Percentiles rank a stretch among this genome's conserved stretches.
Evolutionary conservation across 2,113 vertebrate species (phyloP).

Genomic region (Uria lomvia): DNA sequence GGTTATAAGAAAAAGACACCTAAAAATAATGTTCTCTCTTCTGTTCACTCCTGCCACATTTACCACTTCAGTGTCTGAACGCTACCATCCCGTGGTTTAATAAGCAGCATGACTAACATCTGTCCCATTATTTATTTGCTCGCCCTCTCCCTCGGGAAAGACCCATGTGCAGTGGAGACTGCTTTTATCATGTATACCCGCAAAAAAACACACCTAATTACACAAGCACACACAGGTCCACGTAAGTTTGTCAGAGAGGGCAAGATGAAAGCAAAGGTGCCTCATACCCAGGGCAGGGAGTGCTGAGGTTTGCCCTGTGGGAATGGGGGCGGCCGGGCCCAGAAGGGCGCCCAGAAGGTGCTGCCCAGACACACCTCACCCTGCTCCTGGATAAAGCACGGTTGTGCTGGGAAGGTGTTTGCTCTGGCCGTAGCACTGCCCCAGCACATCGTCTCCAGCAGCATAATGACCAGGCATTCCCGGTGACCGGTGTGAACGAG

Average conservation of each 20-base stretch:
- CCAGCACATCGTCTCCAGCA: accelerated
- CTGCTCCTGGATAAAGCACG: neutral
- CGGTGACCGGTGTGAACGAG: too few relatives aligned
- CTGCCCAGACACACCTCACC: neutral
- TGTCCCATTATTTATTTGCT: neutral
- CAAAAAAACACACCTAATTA: accelerated
- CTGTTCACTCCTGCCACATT: neutral
- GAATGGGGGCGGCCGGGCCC: accelerated
- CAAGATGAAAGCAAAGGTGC: neutral
- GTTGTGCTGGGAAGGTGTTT: neutral
- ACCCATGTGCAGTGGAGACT: neutral
- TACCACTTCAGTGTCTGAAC: neutral
- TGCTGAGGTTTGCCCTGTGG: neutral
- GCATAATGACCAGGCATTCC: neutral
- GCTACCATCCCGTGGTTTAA: neutral
- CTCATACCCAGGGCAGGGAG: neutral
- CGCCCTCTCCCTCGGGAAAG: neutral
- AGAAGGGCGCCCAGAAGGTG: neutral
- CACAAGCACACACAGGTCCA: neutral
- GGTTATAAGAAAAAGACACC: neutral
- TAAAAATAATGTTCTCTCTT: neutral
- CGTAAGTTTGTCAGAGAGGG: neutral
- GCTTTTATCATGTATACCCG: neutral
- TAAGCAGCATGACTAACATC: neutral
- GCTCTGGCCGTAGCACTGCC: accelerated